Evolutionary conservation across 1,140 invertebrate species (phyloP), one percentile per base, ranked within the genome.

Genomic region (Drosophila varians): DNA sequence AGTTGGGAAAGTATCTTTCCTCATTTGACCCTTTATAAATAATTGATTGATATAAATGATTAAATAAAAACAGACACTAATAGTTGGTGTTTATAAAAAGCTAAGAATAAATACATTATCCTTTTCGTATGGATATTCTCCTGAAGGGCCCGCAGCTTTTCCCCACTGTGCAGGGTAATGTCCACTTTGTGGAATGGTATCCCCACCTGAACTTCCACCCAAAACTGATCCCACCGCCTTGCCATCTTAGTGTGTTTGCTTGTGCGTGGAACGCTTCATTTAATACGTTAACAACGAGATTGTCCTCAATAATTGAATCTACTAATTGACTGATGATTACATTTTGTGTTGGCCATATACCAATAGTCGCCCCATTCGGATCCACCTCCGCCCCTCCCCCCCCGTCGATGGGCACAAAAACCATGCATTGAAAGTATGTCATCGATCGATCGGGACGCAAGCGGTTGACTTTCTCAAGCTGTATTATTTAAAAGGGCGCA

Each of bases 231-330:
- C 55, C 11, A 9, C 61, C 40, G 25, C 21, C 25, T 14, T 18
- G 38, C 25, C 36, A 57, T 74, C 52, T 66, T 54, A n/a, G 53
- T 74, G 53, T 76, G 73, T 87, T 88, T 88, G 74, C 77, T 62
- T 88, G 82, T 87, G 74, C 74, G 73, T 82, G 65, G 77, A 75
- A 88, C 77, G 83, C 82, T 87, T 87, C 82, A 87, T 87, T 87
- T 87, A 88, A 87, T 87, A 88, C 83, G 82, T 87, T 87, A 87
- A 87, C 82, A 87, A 88, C 87, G 82, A 88, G 82, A 87, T 87
- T 87, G 82, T 87, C 77, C 77, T 87, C 82, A 87, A 87, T 87
- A 87, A 87, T 87, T 87, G 82, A 87, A 87, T 87, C 77, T 82
- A 87, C 82, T 87, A 87, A 87, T 87, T 87, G 82, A 87, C 82